Evolutionary conservation across 2,797 vertebrate species (phyloP).

Genomic region (Tenualosa thibaudeaui): DNA sequence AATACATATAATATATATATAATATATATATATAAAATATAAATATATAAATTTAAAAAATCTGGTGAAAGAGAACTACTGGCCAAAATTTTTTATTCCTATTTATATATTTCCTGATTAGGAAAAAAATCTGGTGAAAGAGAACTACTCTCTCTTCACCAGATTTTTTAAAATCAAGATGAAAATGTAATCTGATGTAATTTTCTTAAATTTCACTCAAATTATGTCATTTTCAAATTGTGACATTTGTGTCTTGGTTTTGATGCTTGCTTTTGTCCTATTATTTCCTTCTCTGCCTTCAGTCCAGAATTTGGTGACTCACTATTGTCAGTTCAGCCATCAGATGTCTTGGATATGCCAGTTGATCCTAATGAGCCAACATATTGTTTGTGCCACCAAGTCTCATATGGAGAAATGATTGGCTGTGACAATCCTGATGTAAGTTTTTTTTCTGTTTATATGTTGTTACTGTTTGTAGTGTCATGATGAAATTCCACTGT

Average conservation of each 20-base stretch:
- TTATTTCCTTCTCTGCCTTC: background rate
- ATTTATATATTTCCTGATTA: no score
- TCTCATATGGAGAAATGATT: constrained; percentile 97
- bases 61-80: no score
- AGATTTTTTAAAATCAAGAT: no score
- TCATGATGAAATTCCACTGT: background rate
- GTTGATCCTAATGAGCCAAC: constrained; percentile 96
- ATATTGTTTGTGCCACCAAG: constrained; percentile 94
- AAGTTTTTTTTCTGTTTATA: constrained; percentile 25
- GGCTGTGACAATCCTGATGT: constrained; percentile 97
- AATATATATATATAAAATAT: no score
- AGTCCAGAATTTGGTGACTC: constrained; percentile 88
- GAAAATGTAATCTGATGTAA: no score
- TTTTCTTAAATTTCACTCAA: no score
- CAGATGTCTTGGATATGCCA: constrained; percentile 94
- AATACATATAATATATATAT: no score
- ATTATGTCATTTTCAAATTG: no score
- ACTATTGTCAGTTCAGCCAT: constrained; percentile 88
- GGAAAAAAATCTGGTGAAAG: no score
- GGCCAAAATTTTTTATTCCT: no score
- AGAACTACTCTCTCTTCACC: no score
- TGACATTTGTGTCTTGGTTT: background rate
- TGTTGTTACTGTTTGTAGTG: background rate
- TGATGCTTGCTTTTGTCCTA: background rate
- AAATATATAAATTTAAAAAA: no score